These are phyloP conservation scores for Clinocottus analis DNA, from an alignment of 2,113 vertebrate genomes.

Conservation along the genomic window DNA sequence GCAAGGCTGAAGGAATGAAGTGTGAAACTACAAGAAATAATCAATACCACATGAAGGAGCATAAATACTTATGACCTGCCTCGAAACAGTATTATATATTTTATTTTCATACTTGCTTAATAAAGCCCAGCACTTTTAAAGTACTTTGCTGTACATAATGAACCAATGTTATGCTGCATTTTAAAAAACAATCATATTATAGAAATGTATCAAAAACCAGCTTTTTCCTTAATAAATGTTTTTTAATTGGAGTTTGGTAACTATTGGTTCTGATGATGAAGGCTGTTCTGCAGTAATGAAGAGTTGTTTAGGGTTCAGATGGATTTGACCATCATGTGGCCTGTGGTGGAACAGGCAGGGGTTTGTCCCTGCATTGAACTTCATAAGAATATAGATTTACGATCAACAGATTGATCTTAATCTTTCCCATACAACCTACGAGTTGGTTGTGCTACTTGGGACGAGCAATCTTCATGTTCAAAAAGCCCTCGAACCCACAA, in stretches of 20 bases:
- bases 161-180: constrained; percentile 72
- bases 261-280: constrained; percentile 34
- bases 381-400: background rate
- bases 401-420: background rate
- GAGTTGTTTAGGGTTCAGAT: background rate
- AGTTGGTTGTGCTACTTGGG: background rate
- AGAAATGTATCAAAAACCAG: constrained; percentile 31
- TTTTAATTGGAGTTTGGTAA: constrained; percentile 27
- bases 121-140: constrained; percentile 80
- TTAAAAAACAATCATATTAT: constrained; percentile 27
- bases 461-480: background rate
- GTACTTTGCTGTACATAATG: constrained; percentile 73
- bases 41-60: constrained; percentile 39
- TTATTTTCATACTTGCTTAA: constrained; percentile 65
- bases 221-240: constrained; percentile 30
- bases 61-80: constrained; percentile 58
- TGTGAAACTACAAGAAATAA: constrained; percentile 15
- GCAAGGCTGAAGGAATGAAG: constrained; percentile 24
- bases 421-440: background rate
- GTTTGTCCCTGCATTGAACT: background rate
- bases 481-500: background rate
- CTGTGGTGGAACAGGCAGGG: background rate
- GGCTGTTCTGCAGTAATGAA: constrained; percentile 2
- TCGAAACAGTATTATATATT: constrained; percentile 81
- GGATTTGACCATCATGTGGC: background rate